phyloP scores from a whole-genome alignment of 2,797 vertebrate genomes.

The Myripristis jacobus region DNA sequence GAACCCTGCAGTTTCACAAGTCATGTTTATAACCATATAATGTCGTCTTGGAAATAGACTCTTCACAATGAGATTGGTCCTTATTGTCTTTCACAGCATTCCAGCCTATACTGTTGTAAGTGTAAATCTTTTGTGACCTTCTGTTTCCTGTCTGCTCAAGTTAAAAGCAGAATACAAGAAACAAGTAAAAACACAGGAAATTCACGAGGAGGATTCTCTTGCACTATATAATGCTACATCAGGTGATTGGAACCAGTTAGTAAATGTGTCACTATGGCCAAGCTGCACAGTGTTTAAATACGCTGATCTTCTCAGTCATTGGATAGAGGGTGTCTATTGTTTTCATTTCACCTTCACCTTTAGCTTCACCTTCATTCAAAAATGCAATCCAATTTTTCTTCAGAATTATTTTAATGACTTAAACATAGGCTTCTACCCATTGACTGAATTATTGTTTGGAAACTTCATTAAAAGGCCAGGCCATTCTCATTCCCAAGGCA shows the following conservation, averaged over 20 bases:
- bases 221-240: not conserved
- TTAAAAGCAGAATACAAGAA: constrained; percentile 15
- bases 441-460: no score
- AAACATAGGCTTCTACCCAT: no score
- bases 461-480: no score
- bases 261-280: not conserved
- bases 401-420: no score
- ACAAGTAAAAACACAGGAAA: not conserved
- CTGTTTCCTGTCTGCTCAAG: constrained; percentile 40
- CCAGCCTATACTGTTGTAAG: constrained; percentile 13
- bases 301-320: no score
- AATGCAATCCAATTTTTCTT: no score
- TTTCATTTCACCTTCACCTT: no score
- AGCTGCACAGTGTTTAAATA: not conserved
- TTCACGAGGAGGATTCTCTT: not conserved
- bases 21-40: constrained; percentile 49
- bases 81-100: not conserved
- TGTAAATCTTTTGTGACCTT: constrained; percentile 39
- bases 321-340: no score
- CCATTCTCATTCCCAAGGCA: no score
- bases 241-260: not conserved
- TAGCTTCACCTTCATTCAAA: no score
- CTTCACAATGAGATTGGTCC: not conserved
- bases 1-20: constrained; percentile 44
- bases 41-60: constrained; percentile 32